Evolutionary conservation across 2,888 invertebrate genomes (phyloP).

Genomic region (Teinopalpus imperialis): DNA sequence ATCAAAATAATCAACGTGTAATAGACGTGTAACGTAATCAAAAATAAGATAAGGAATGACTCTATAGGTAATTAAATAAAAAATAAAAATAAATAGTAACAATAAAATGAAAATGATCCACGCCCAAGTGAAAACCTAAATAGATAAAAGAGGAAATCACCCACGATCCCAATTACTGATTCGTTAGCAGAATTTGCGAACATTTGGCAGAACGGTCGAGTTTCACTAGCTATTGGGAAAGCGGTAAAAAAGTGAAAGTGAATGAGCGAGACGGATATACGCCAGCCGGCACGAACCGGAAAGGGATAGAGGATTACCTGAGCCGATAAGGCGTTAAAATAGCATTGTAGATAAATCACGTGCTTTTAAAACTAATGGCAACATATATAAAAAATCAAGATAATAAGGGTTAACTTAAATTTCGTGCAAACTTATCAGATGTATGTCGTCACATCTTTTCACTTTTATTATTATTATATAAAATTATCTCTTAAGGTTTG

Average conservation of each 20-base stretch:
- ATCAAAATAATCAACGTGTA: no score
- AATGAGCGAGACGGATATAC: constrained; percentile 46
- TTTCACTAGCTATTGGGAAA: constrained; percentile 69
- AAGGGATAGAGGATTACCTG: constrained; percentile 43
- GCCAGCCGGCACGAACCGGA: constrained; percentile 36
- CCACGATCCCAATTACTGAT: constrained; percentile 31
- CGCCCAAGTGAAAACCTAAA: constrained; percentile 1
- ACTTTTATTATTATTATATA: no score
- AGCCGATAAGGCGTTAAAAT: constrained; percentile 32
- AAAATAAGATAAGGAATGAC: no score
- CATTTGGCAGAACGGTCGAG: constrained; percentile 68
- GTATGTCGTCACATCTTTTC: no score
- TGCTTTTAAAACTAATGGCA: constrained; percentile 5
- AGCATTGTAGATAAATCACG: constrained; percentile 17
- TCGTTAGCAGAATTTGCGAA: constrained; percentile 43
- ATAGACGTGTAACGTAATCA: no score
- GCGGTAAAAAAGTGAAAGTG: constrained; percentile 76
- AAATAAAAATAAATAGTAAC: no score
- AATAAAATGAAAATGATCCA: no score
- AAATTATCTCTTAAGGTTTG: no score
- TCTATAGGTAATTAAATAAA: no score
- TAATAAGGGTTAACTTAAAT: no score
- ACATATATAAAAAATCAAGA: constrained; percentile 4
- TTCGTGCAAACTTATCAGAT: no score
- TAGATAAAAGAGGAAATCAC: constrained; percentile 22